Conservation (phyloP, 2,888 invertebrate species). For the Mimumesa dahlbomi region DNA sequence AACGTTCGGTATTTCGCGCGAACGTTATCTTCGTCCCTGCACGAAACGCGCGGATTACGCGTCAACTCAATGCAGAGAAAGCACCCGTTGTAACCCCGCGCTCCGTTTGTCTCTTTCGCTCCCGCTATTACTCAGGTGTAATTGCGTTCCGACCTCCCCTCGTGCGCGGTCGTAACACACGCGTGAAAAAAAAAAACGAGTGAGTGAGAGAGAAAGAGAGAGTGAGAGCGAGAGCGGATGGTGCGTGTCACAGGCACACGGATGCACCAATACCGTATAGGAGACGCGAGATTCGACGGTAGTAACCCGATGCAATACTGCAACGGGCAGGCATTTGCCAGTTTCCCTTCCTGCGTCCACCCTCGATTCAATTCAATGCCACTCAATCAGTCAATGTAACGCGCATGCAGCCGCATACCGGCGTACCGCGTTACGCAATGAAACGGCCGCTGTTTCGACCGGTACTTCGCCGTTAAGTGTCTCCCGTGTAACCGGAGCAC, state of each 20-base stretch:
- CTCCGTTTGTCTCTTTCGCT: conserved; percentile 43
- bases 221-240: conserved; percentile 15
- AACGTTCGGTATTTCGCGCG: conserved; percentile 12
- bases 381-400: conserved; percentile 80
- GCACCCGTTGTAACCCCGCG: conserved; percentile 52
- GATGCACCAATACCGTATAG: neutral
- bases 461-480: conserved; percentile 64
- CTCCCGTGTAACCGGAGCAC: conserved; percentile 57
- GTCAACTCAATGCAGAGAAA: conserved; percentile 28
- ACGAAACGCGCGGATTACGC: conserved; percentile 30
- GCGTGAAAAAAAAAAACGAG: conserved; percentile 58
- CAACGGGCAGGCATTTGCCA: conserved; percentile 73
- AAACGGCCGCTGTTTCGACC: conserved; percentile 60
- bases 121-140: conserved; percentile 76
- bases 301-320: conserved; percentile 60
- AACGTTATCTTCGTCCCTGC: conserved; percentile 34
- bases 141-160: conserved; percentile 67
- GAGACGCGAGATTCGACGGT: conserved; percentile 25
- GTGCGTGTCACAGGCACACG: conserved; percentile 4
- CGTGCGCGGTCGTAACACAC: conserved; percentile 24
- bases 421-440: conserved; percentile 66
- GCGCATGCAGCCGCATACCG: conserved; percentile 71
- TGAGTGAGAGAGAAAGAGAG: too few species aligned
- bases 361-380: conserved; percentile 79
- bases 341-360: conserved; percentile 64